phyloP scores from a whole-genome alignment of 1,140 invertebrate genomes.

The Eumaeus atala region DNA sequence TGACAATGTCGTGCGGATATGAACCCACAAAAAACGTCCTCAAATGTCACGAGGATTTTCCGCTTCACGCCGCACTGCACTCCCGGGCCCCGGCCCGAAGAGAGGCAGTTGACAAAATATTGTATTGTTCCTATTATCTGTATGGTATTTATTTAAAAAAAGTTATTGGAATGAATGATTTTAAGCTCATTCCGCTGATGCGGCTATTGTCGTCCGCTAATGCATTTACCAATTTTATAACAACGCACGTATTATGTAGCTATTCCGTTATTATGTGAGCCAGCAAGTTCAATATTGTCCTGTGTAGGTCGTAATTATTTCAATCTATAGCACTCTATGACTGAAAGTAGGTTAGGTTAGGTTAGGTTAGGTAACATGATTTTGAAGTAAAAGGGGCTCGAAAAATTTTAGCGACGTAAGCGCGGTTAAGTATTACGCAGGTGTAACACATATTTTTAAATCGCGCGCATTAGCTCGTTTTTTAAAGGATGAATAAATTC shows the following conservation, averaged over 20 bases:
- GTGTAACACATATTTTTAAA: too few relatives aligned
- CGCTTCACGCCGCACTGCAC: slow-evolving; percentile 71
- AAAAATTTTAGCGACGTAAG: too few relatives aligned
- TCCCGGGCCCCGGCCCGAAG: slow-evolving; percentile 45
- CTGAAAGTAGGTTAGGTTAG: too few relatives aligned
- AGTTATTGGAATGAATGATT: slow-evolving; percentile 73
- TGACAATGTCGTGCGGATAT: slow-evolving; percentile 73
- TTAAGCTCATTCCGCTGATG: slow-evolving; percentile 65
- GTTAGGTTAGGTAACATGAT: too few relatives aligned
- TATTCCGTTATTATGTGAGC: slow-evolving; percentile 15
- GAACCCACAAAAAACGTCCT: slow-evolving; percentile 73
- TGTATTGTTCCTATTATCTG: slow-evolving; percentile 73
- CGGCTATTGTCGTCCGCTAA: slow-evolving; percentile 58
- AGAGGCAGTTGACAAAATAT: slow-evolving; percentile 72
- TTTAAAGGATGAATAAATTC: too few relatives aligned
- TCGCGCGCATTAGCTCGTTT: too few relatives aligned
- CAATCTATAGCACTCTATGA: too few relatives aligned
- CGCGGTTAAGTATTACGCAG: too few relatives aligned
- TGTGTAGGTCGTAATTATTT: too few relatives aligned
- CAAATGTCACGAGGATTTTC: slow-evolving; percentile 72
- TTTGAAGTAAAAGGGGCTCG: too few relatives aligned
- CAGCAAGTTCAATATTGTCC: slow-evolving; percentile 1
- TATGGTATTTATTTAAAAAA: slow-evolving; percentile 72
- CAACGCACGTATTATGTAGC: slow-evolving; percentile 16
- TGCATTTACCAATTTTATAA: slow-evolving; percentile 38